Evolutionary conservation across 2,797 vertebrate genomes (phyloP), one percentile per base, ranked within the genome.

Genomic region (Anas bernieri): DNA sequence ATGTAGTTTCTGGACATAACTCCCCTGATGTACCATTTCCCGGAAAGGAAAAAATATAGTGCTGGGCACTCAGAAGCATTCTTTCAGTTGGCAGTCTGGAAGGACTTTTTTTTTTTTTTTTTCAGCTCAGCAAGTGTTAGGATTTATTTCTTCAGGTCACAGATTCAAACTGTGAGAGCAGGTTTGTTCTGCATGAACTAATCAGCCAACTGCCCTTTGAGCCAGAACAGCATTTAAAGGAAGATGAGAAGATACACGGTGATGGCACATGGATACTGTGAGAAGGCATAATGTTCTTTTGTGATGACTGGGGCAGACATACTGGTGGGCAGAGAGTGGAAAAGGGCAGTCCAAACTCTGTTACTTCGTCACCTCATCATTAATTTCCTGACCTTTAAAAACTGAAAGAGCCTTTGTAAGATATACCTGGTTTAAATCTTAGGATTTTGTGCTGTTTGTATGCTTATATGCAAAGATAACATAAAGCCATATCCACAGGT

Each of bases 101-200:
- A 94, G 82, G 50, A 63, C 7, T 22, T 46, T 48, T 41, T 43
- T 86, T 66, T n/a, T 48, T 41, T 39, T 86, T 66, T n/a, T 17
- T 79, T 55, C 83, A 91, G 41, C 12, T 17, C 77, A 64, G 48
- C n/a, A 67, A 88, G 74, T 64, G 67, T 74, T 70, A 70, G 33
- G 58, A 92, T 93, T 93, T 95, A 70, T 91, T 91, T 93, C 90
- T 86, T 91, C 48, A 79, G 12, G 83, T 84, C 83, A 74, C 48
- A 83, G 61, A 61, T 50, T 86, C 31, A 86, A 67, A 67, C 43
- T 50, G 62, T 46, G 56, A 88, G 35, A 84, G 56, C 0, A 0
- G 66, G 33, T 82, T 74, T 54, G 77, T 76, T 93, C 68, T 76
- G 48, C 69, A 46, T 6, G 26, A 91, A 72, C 82, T 91, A 54